phyloP scores from a whole-genome alignment of 2,888 invertebrate species.

The Andrena chrysosceles region DNA sequence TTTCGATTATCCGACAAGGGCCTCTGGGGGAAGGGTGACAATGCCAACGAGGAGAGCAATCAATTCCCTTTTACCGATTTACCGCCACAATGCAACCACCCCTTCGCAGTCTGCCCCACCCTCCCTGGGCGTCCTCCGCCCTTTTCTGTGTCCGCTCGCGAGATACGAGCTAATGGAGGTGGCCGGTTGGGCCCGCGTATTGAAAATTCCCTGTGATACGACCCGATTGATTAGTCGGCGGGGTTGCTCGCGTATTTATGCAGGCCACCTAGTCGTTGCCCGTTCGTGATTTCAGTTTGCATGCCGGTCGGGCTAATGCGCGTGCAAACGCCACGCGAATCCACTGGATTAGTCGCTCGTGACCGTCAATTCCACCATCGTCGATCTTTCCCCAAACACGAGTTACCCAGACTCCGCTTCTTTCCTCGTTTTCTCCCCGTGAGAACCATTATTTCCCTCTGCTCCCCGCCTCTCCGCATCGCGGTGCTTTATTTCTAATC shows the following conservation, averaged over 20 bases:
- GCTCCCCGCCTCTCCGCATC: not conserved
- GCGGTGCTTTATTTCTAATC: not conserved
- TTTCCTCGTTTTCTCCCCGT: not conserved
- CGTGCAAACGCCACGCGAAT: slow-evolving; percentile 56
- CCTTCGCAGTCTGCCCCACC: slow-evolving; percentile 12
- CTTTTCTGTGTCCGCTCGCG: slow-evolving; percentile 20
- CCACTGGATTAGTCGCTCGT: slow-evolving; percentile 67
- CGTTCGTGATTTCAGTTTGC: slow-evolving; percentile 75
- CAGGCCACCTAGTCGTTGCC: slow-evolving; percentile 76
- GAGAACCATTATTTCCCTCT: not conserved
- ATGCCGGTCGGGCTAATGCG: slow-evolving; percentile 53
- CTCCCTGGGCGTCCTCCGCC: not conserved
- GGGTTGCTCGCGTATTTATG: slow-evolving; percentile 77
- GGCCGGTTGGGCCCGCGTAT: slow-evolving; percentile 51
- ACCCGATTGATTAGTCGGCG: slow-evolving; percentile 77
- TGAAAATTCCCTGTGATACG: slow-evolving; percentile 79
- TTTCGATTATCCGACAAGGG: slow-evolving; percentile 72
- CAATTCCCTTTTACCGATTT: slow-evolving; percentile 75
- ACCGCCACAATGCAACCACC: slow-evolving; percentile 59
- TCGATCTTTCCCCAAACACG: no score
- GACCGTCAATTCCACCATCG: slow-evolving; percentile 59
- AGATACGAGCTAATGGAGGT: slow-evolving; percentile 10
- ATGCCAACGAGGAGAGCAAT: slow-evolving; percentile 67
- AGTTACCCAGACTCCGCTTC: not conserved
- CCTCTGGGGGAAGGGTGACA: slow-evolving; percentile 30